These are phyloP conservation scores for Neodiprion virginianus DNA, from an alignment of 1,140 invertebrate genomes.

Conservation along the genomic window DNA sequence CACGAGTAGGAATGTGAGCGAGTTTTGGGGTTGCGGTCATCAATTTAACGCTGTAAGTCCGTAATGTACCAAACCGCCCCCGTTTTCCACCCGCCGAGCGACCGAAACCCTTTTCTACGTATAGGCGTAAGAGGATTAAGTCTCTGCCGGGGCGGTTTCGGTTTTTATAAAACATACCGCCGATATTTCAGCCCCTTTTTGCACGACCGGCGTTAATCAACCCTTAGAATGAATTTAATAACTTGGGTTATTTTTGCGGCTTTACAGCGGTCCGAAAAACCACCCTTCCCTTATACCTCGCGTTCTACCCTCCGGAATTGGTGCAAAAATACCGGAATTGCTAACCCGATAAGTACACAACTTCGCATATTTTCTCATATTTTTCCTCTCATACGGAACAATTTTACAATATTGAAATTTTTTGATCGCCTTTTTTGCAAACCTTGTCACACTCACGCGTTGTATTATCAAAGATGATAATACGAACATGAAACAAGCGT, in stretches of 20 bases:
- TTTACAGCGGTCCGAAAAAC: neutral
- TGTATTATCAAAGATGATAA: no score
- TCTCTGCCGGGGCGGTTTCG: conserved; percentile 8
- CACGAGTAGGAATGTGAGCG: neutral
- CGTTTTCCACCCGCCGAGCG: conserved; percentile 10
- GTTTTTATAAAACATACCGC: conserved; percentile 16
- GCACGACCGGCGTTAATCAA: conserved; percentile 17
- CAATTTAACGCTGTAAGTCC: conserved; percentile 32
- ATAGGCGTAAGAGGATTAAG: conserved; percentile 18
- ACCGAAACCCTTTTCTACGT: neutral
- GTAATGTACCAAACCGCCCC: conserved; percentile 21
- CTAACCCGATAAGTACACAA: no score
- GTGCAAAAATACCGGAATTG: no score
- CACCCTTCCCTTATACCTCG: no score
- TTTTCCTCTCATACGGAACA: no score
- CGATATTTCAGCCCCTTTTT: conserved; percentile 19
- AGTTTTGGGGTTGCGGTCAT: conserved; percentile 24
- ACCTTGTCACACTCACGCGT: no score
- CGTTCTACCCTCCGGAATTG: no score
- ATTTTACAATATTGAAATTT: no score
- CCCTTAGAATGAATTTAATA: conserved; percentile 18
- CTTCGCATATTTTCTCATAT: no score
- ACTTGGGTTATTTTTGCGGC: conserved; percentile 11
- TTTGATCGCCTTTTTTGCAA: no score
- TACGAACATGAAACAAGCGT: no score